Evolutionary conservation across 2,888 invertebrate genomes (phyloP).

Genomic region (Trypoxylon attenuatum): DNA sequence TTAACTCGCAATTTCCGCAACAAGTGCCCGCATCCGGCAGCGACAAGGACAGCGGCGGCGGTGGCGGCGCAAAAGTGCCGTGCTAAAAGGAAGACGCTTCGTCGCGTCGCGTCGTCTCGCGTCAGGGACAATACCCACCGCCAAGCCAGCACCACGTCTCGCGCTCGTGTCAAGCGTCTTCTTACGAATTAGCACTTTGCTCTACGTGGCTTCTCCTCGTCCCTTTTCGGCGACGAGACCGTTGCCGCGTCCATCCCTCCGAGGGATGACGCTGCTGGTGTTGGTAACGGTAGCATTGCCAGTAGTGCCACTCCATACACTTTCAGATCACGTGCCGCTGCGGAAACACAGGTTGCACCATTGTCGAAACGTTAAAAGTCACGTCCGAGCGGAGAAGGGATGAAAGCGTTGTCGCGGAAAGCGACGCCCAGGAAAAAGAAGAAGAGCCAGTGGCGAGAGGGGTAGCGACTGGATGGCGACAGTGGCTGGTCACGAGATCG

Average conservation of each 20-base stretch:
- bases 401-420: slow-evolving; percentile 14
- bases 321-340: slow-evolving; percentile 45
- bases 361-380: slow-evolving; percentile 44
- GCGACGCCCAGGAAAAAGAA: slow-evolving; percentile 2
- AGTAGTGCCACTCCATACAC: slow-evolving; percentile 5
- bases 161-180: slow-evolving; percentile 19
- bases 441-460: background rate
- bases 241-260: no score
- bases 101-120: no score
- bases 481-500: no score
- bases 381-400: slow-evolving; percentile 29
- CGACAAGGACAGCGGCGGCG: no score
- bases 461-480: no score
- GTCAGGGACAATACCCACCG: background rate
- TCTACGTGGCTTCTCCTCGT: slow-evolving; percentile 14
- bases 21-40: slow-evolving; percentile 54
- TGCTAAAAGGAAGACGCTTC: slow-evolving; percentile 11
- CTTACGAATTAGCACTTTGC: slow-evolving; percentile 28
- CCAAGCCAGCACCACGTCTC: slow-evolving; percentile 5
- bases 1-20: slow-evolving; percentile 51
- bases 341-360: slow-evolving; percentile 47
- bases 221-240: no score
- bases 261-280: slow-evolving; percentile 5
- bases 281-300: background rate
- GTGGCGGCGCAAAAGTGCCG: slow-evolving; percentile 28